Base-by-base conservation (phyloP, 2,888 invertebrate genomes). In the Spodoptera littoralis region DNA sequence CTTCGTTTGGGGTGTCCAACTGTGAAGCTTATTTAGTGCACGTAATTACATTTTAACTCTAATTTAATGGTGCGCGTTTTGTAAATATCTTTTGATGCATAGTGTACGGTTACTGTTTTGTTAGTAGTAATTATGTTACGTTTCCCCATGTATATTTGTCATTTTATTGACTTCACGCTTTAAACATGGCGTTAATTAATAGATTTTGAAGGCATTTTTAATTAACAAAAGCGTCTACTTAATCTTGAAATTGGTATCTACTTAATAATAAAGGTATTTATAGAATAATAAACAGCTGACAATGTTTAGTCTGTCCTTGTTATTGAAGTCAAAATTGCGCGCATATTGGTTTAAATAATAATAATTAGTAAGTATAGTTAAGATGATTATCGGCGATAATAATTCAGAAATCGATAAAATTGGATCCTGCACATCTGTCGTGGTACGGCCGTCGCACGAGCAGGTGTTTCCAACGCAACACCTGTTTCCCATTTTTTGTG, bases 401-500 rank as follows among this genome's bases (percentile, higher is more conserved):
- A 65, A 58, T 59, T 65, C 57, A 41, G 64, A 77, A 77, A 82
- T 82, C 82, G 80, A 82, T 81, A 81, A 81, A 78, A 79, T 79
- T 72, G 74, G 70, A 77, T 76, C 67, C 64, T 62, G 79, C 74
- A 77, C 92, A 92, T 91, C 92, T 91, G 91, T 84, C 88, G 83
- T 51, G 60, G 76, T 67, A 66, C 70, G 68, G 65, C 50, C 30
- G 76, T 72, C 64, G 76, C 71, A 48, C 61, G 65, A 68, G 90
- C 92, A 92, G 92, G 92, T 92, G 92, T 76, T 76, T 73, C 65
- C 60, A 61, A 60, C 57, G 64, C 73, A 83, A 79, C 92, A 93
- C 92, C 92, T 93, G 92, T 92, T 91, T 84, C 82, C 83, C 79
- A 83, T 88, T 92, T 92, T 91, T 91, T 90, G 84, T 85, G 60